These are phyloP conservation scores for Pipra filicauda DNA, from an alignment of 2,113 vertebrate species.

Conservation along the genomic window DNA sequence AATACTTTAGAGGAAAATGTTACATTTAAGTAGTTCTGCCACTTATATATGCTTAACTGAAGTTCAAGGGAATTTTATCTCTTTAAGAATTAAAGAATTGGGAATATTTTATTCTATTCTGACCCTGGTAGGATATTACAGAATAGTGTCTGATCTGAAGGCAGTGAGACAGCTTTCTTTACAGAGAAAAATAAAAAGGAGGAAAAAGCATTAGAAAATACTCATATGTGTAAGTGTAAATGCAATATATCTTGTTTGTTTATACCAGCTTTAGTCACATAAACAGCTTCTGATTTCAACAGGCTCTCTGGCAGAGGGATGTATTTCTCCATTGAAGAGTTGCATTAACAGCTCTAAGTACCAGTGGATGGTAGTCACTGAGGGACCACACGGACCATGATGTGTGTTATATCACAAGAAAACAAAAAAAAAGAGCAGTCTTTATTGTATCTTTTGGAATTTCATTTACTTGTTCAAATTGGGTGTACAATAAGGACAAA, in stretches of 20 bases:
- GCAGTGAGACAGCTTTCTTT: neutral
- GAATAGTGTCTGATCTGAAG: neutral
- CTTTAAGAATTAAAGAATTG: neutral
- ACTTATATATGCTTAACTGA: neutral
- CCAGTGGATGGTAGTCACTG: neutral
- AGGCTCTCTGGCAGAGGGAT: neutral
- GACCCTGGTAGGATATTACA: neutral
- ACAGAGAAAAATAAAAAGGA: neutral
- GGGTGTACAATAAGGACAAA: neutral
- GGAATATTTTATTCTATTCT: neutral
- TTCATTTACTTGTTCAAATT: neutral
- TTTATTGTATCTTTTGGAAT: neutral
- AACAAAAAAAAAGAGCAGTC: neutral
- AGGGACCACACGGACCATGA: neutral
- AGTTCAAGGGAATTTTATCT: neutral
- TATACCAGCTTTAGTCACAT: neutral
- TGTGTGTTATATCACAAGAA: neutral
- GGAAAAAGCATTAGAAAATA: neutral
- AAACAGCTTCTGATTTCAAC: neutral
- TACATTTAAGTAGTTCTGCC: neutral
- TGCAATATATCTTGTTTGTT: neutral
- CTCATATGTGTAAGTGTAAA: neutral
- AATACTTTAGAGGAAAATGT: slow-evolving; percentile 30
- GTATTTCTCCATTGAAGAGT: neutral
- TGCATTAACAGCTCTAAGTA: neutral